A percentile compares a stretch with the other conserved stretches of the same genome.
phyloP scores from a whole-genome alignment of 1,140 invertebrate genomes.

The Pteromalus puparum region DNA sequence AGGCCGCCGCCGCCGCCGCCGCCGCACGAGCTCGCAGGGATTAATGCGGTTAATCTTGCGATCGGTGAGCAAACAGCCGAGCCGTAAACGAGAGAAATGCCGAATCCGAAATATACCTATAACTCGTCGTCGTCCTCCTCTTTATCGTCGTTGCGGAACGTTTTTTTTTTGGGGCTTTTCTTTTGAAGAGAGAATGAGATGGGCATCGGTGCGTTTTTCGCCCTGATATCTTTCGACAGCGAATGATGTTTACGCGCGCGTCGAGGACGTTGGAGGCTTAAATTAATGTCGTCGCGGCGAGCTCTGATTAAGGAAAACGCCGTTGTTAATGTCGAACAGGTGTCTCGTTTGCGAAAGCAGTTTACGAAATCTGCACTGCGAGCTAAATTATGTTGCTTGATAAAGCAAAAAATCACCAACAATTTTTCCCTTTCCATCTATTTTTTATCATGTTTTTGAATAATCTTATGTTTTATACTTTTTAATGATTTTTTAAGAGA shows the following conservation, averaged over 20 bases:
- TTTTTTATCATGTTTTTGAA: too few species aligned
- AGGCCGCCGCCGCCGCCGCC: neutral
- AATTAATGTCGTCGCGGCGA: too few species aligned
- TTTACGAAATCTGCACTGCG: too few species aligned
- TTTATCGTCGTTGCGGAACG: slow-evolving; percentile 19
- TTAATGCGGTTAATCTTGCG: slow-evolving; percentile 64
- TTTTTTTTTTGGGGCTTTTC: slow-evolving; percentile 11
- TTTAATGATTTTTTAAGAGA: too few species aligned
- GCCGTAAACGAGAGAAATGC: slow-evolving; percentile 40
- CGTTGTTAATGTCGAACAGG: too few species aligned
- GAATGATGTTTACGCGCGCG: neutral
- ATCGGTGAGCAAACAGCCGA: slow-evolving; percentile 57
- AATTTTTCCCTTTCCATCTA: too few species aligned
- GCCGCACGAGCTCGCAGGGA: slow-evolving; percentile 37
- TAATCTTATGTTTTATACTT: too few species aligned
- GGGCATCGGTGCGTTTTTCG: neutral
- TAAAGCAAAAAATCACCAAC: too few species aligned
- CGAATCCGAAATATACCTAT: slow-evolving; percentile 39
- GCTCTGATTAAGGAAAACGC: too few species aligned
- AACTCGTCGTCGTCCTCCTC: slow-evolving; percentile 6
- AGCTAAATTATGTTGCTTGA: too few species aligned
- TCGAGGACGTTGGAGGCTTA: too few species aligned
- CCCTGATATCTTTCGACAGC: slow-evolving; percentile 7
- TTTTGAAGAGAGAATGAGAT: neutral
- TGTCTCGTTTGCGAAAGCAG: neutral